Base-by-base conservation (phyloP, 2,113 vertebrate species). In the Spermophilus dauricus region DNA sequence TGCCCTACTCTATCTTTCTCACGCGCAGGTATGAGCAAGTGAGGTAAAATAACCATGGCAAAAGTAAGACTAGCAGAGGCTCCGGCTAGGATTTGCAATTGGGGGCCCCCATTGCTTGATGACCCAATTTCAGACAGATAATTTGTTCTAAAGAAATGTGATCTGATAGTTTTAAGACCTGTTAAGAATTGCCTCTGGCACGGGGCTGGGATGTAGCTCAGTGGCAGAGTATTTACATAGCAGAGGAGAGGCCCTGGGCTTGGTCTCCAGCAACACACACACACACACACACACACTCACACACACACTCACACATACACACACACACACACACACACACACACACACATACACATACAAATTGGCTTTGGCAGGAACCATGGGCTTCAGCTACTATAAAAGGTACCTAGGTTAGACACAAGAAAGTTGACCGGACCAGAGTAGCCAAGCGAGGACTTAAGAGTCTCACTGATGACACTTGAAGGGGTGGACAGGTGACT, bases 91-190 rank as follows among this genome's bases (percentile, higher is more conserved):
- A 69, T 86, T 83, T 83, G 58, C 42, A n/a, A 53, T 53, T 12
- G n/a, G 34, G 32, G 24, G 18, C 18, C 72, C 72, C 67, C 78
- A 28, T 13, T 81, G 70, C 45, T 81, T 70, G 16, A 73, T 20
- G n/a, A 51, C 56, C 86, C 26, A 48, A 75, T 56, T 81, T 89
- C 17, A 67, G 45, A 22, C 37, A 83, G 34, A 51, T 42, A 20
- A 42, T 96, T 82, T 92, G 67, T 63, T 94, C 81, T 92, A 65
- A 83, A 69, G 73, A 91, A 90, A 72, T 20, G 13, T 78, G 42
- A 81, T 51, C 86, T 56, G 70, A 45, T 76, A 65, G 53, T 93
- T 93, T 84, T 24, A 65, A 97, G 39, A 76, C 56, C 37, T 84
- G 8, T 69, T 89, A 73, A 91, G 73, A 91, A 82, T 61, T 45